Conservation (phyloP, 2,797 vertebrate species). For the Bufotes viridis region DNA sequence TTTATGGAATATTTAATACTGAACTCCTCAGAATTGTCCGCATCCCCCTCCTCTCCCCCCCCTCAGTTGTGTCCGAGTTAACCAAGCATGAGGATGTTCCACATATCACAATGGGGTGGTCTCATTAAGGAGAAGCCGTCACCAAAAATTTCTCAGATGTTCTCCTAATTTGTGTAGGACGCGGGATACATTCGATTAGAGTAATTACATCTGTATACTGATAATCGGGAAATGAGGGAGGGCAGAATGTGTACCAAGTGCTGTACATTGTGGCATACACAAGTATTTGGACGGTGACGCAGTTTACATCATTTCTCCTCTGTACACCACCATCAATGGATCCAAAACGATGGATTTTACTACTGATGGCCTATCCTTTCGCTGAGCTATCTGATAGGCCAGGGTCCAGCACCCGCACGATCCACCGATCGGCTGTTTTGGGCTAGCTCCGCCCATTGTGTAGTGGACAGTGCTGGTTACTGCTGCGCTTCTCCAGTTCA, state of each 20-base stretch:
- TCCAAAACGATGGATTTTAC: no score
- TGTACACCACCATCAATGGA: no score
- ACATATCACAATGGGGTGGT: background rate
- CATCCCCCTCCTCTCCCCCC: background rate
- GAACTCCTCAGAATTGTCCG: background rate
- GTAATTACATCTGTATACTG: background rate
- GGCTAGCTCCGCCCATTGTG: no score
- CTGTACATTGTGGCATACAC: background rate
- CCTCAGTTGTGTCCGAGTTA: background rate
- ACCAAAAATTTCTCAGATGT: background rate
- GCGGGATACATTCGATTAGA: background rate
- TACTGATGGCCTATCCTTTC: no score
- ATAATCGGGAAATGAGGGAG: background rate
- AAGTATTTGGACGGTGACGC: no score
- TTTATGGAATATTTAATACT: slow-evolving; percentile 47
- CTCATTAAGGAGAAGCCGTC: background rate
- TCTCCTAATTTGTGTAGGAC: background rate
- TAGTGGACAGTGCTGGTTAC: no score
- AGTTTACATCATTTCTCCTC: no score
- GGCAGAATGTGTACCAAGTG: background rate
- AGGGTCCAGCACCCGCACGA: no score
- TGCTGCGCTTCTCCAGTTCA: no score
- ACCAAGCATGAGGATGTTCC: slow-evolving; percentile 6
- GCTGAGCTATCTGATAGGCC: no score
- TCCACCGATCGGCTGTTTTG: no score